Evolutionary conservation across 2,797 vertebrate genomes (phyloP), one percentile per base, ranked within the genome.

Genomic region (Nasua narica): DNA sequence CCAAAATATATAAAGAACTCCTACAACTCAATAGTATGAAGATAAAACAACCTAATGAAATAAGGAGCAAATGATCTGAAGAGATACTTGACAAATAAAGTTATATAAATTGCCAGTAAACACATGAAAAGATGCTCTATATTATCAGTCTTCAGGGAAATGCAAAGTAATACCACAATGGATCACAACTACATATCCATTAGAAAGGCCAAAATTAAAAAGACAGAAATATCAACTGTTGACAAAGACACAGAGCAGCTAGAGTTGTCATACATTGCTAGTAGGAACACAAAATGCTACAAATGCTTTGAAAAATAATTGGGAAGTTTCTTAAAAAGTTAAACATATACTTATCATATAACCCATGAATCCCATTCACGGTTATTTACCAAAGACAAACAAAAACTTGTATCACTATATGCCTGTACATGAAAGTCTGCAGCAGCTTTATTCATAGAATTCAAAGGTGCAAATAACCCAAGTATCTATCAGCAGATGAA

Each of bases 171-270:
- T 92, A 74, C 52, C 54, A 72, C 40, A 83, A 7, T 70, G 65
- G 76, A 37, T 85, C 37, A 86, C 14, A 7, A 54, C 43, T 76
- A 32, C 7, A 18, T 32, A 83, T 14, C 62, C 11, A 50, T 50
- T 52, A 54, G 43, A 77, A 81, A 90, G 52, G 35, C 23, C 87
- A 52, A 94, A 93, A 87, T 79, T 67, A 79, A 95, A 74, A 94
- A 87, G 77, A 43, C 32, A 43, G 7, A 58, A 84, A 87, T 14
- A 46, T 60, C n/a, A 76, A 77, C 76, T 58, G 3, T 58, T 90
- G 50, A 32, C 23, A 48, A 92, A 32, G 23, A 62, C 37, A 5
- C 19, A 37, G 54, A 88, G 29, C 35, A 94, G 52, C 54, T 25
- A 67, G 81, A 93, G 77, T 46, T 74, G 60, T 87, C n/a, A n/a